Evolutionary conservation across 2,888 invertebrate species (phyloP), one percentile per base, ranked within the genome.

Genomic region (Drosophila buzzatii): DNA sequence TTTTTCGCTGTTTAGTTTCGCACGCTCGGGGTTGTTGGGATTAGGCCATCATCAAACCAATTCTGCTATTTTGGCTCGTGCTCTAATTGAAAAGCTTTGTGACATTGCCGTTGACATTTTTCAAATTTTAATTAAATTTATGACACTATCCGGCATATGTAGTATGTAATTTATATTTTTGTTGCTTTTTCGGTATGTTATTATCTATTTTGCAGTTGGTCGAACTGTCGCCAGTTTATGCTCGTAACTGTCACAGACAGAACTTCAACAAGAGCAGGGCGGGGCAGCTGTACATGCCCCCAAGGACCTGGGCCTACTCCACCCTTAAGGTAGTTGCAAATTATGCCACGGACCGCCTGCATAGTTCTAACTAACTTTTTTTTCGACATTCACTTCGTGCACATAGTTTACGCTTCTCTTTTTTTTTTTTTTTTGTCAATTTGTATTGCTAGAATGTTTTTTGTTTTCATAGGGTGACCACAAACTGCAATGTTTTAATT

Each of bases 401-500:
- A 33, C 16, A 27, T 49, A 35, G 52, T 35, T 35, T 20, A 27
- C 9, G 20, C n/a, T 20, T 20, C 44, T 41, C n/a, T 18, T 39
- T 18, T 7, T 14, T 10, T 10, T 63, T 12, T 6, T 35, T 35
- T 51, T 65, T 56, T 79, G 39, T 41, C 63, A 66, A 68, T 79
- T 72, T 73, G 80, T 72, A 62, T 55, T 27, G 61, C 71, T 77
- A 45, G 74, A 62, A 70, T 71, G 77, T 83, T 75, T 79, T 83
- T 65, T 89, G 79, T 79, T 65, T 66, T 68, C 58, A 55, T 64
- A 47, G 56, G 59, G 58, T 56, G 68, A 76, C 90, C 87, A 71
- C 89, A 85, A 85, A 85, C 82, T 90, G 85, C 88, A 85, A 85
- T 90, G 89, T 86, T 83, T 86, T 89, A 90, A 86, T 86, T 86